Percentiles rank a stretch among this genome's conserved stretches.
Evolutionary conservation across 2,797 vertebrate genomes (phyloP).

Genomic region (Selene dorsalis): DNA sequence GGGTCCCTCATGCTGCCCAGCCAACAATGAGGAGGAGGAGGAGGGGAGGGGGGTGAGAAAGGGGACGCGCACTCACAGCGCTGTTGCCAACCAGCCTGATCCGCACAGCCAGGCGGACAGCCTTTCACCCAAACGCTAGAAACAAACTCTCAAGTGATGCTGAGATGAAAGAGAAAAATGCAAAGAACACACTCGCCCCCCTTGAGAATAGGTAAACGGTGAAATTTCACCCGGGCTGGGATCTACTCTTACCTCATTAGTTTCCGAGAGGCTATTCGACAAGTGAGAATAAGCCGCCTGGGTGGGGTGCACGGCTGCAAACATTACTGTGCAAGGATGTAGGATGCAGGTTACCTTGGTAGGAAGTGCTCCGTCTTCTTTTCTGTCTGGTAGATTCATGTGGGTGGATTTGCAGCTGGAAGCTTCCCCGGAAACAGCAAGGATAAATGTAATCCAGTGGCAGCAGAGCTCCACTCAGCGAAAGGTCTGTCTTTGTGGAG

Average conservation of each 20-base stretch:
- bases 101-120: slow-evolving; percentile 31
- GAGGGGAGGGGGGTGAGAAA: slow-evolving; percentile 23
- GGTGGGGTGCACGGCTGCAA: slow-evolving; percentile 69
- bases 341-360: slow-evolving; percentile 72
- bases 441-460: slow-evolving; percentile 78
- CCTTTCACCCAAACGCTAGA: slow-evolving; percentile 20
- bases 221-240: slow-evolving; percentile 19
- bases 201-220: slow-evolving; percentile 1
- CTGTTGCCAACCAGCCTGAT: slow-evolving; percentile 66
- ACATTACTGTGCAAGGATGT: neutral
- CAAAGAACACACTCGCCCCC: slow-evolving; percentile 12
- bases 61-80: slow-evolving; percentile 51
- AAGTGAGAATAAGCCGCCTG: slow-evolving; percentile 50
- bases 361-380: slow-evolving; percentile 76
- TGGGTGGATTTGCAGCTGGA: slow-evolving; percentile 79
- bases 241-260: slow-evolving; percentile 22
- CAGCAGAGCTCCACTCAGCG: slow-evolving; percentile 67
- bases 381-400: slow-evolving; percentile 73
- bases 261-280: slow-evolving; percentile 40
- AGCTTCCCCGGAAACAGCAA: slow-evolving; percentile 68
- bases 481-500: slow-evolving; percentile 68
- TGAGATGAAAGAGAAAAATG: neutral
- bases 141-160: slow-evolving; percentile 52
- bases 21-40: slow-evolving; percentile 64
- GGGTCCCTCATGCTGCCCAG: slow-evolving; percentile 72